phyloP scores from a whole-genome alignment of 2,888 invertebrate genomes.

The Lapara coniferarum region DNA sequence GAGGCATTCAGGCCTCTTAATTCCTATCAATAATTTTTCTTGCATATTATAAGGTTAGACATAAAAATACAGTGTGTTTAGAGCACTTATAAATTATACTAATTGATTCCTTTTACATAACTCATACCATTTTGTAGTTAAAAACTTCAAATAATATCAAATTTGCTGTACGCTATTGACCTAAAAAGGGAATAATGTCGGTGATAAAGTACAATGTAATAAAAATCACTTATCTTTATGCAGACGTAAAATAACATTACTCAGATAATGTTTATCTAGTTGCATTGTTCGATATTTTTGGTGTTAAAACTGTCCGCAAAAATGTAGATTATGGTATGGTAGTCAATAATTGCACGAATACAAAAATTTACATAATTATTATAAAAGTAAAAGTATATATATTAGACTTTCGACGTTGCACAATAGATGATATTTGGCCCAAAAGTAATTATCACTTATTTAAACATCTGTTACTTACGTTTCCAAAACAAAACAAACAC shows the following conservation, averaged over 20 bases:
- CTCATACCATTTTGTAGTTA: background rate
- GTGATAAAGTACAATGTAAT: conserved; percentile 22
- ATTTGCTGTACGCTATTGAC: conserved; percentile 4
- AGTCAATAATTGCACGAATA: too few relatives aligned
- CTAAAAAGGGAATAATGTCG: conserved; percentile 18
- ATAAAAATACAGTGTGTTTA: too few relatives aligned
- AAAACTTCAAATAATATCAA: background rate
- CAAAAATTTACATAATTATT: too few relatives aligned
- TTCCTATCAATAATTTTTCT: too few relatives aligned
- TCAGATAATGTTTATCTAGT: conserved; percentile 14
- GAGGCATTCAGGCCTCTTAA: too few relatives aligned
- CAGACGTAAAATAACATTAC: conserved; percentile 10
- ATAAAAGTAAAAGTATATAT: background rate
- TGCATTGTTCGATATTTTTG: conserved; percentile 9
- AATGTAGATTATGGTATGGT: background rate
- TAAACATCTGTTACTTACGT: conserved; percentile 60
- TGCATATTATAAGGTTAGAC: too few relatives aligned
- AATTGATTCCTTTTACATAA: background rate
- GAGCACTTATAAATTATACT: too few relatives aligned
- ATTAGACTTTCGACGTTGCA: background rate
- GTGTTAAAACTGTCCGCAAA: background rate
- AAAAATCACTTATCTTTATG: conserved; percentile 15
- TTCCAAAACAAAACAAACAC: conserved; percentile 65
- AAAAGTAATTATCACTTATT: conserved; percentile 19
- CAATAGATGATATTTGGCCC: background rate